phyloP scores from a whole-genome alignment of 2,113 vertebrate genomes.

The Pelvicachromis taeniatus region DNA sequence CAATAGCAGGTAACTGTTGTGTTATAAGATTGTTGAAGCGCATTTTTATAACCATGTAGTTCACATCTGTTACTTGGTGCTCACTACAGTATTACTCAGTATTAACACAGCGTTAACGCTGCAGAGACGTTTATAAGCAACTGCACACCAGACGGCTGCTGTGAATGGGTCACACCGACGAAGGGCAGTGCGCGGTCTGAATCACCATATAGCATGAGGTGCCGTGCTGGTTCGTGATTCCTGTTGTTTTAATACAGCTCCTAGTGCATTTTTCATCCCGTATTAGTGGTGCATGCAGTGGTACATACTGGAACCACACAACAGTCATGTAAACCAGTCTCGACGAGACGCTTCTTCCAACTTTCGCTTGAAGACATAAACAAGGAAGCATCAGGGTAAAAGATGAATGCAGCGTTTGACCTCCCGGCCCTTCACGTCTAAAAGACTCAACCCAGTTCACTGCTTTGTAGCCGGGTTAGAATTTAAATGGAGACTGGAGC shows the following conservation, averaged over 20 bases:
- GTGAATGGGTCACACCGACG: background rate
- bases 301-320: background rate
- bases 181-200: background rate
- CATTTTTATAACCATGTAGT: background rate
- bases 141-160: background rate
- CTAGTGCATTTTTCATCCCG: background rate
- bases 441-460: background rate
- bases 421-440: background rate
- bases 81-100: background rate
- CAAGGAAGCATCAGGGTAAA: background rate
- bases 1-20: background rate
- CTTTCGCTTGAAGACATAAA: background rate
- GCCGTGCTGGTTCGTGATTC: background rate
- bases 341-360: background rate
- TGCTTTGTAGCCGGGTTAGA: background rate
- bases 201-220: fast-evolving
- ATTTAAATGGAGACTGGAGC: background rate
- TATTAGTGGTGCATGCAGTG: background rate
- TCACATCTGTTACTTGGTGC: background rate
- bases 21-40: background rate
- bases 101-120: background rate
- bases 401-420: background rate
- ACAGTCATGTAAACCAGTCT: background rate
- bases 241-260: background rate
- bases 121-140: background rate